Conservation (phyloP, 2,797 vertebrate genomes). For the Jordanella pulchra region DNA sequence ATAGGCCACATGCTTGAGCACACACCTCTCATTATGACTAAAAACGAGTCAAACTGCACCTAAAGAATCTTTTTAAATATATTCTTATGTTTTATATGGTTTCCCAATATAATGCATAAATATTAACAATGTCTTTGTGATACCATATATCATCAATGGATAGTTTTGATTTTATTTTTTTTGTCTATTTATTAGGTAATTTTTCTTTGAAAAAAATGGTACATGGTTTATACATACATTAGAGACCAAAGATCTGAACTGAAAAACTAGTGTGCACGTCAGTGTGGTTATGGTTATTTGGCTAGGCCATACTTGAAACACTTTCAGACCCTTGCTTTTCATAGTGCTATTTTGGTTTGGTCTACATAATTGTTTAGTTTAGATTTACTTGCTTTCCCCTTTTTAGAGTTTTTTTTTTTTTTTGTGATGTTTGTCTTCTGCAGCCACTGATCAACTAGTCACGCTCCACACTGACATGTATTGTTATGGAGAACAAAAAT, state of each 20-base stretch:
- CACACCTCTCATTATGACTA: too few relatives aligned
- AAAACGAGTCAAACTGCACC: too few relatives aligned
- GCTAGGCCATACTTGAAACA: not conserved
- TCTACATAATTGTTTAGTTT: not conserved
- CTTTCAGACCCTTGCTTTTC: not conserved
- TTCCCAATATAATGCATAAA: not conserved
- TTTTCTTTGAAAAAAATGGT: too few relatives aligned
- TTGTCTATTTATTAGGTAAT: too few relatives aligned
- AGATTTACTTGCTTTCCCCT: too few relatives aligned
- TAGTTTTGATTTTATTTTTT: not conserved
- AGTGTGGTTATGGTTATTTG: not conserved
- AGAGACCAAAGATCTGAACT: not conserved
- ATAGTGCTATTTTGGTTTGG: not conserved
- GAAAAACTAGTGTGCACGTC: not conserved
- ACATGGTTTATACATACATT: not conserved
- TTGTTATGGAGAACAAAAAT: not conserved
- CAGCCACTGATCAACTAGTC: too few relatives aligned
- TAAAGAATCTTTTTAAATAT: too few relatives aligned
- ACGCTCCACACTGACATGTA: not conserved
- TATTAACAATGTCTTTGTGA: not conserved
- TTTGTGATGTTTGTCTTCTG: not conserved
- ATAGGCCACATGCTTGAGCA: too few relatives aligned
- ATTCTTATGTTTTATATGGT: not conserved
- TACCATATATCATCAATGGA: not conserved
- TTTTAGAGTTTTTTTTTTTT: too few relatives aligned